A percentile compares a stretch with the other conserved stretches of the same genome.
These are phyloP conservation scores for Scomber japonicus DNA, from an alignment of 2,113 vertebrate genomes.

Conservation along the genomic window DNA sequence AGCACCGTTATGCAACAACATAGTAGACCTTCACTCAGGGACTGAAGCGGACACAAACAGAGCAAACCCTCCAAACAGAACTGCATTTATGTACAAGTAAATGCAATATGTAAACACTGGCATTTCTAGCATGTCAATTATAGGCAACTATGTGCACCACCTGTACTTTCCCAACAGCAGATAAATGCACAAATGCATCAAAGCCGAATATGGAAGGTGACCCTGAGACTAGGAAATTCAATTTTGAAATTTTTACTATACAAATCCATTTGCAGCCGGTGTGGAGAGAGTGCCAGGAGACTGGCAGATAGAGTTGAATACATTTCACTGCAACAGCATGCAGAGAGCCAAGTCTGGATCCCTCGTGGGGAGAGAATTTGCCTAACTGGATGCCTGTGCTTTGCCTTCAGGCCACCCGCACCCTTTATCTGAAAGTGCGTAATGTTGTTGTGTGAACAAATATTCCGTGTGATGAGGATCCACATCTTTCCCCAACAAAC, in stretches of 20 bases:
- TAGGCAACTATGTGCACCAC: background rate
- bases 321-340: constrained; percentile 44
- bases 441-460: constrained; percentile 44
- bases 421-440: constrained; percentile 27
- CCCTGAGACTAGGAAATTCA: constrained; percentile 37
- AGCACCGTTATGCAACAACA: constrained; percentile 17
- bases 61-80: constrained; percentile 20
- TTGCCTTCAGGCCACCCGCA: constrained; percentile 43
- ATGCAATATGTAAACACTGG: constrained; percentile 5
- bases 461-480: constrained; percentile 23
- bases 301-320: constrained; percentile 47
- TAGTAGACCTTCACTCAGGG: background rate
- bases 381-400: constrained; percentile 41
- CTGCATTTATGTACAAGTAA: constrained; percentile 8
- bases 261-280: constrained; percentile 47
- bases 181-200: constrained; percentile 14
- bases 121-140: background rate
- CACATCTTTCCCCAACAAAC: constrained; percentile 28
- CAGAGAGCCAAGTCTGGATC: constrained; percentile 45
- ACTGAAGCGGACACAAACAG: constrained; percentile 12
- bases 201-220: constrained; percentile 26
- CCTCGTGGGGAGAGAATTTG: constrained; percentile 48
- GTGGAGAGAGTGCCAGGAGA: constrained; percentile 33
- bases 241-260: constrained; percentile 40
- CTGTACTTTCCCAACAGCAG: background rate